Percentiles rank a stretch among this genome's conserved stretches.
phyloP scores from a whole-genome alignment of 2,113 vertebrate species.

The Elanoides forficatus region DNA sequence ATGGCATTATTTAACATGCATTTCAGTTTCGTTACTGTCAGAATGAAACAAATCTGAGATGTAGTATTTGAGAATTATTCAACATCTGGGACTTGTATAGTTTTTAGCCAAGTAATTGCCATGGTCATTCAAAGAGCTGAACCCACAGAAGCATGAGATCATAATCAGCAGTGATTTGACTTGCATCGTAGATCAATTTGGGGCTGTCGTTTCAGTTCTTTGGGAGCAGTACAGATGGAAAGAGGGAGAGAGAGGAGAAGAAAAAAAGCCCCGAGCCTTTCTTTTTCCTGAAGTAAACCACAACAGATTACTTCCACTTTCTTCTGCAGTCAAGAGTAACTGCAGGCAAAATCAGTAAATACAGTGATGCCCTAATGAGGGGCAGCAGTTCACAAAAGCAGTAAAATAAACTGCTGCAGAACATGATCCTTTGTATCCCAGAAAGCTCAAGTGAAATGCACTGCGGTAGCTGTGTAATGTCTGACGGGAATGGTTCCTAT shows the following conservation, averaged over 20 bases:
- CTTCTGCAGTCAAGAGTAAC: conserved; percentile 6
- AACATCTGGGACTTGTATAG: neutral
- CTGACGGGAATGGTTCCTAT: neutral
- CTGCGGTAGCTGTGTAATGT: neutral
- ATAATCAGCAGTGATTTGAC: conserved; percentile 30
- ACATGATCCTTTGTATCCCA: neutral
- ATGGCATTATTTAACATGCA: neutral
- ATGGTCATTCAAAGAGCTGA: conserved; percentile 4
- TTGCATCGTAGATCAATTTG: conserved; percentile 2
- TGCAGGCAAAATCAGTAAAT: neutral
- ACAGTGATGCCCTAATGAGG: neutral
- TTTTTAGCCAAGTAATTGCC: conserved; percentile 34
- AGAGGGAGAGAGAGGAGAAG: neutral
- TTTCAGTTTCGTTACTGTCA: neutral
- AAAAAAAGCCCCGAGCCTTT: neutral
- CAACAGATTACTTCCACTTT: neutral
- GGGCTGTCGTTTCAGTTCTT: neutral
- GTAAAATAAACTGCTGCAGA: conserved; percentile 24
- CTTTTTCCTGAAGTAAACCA: neutral
- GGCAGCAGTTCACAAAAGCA: conserved; percentile 23
- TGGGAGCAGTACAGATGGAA: neutral
- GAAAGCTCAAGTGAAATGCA: neutral
- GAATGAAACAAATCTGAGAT: neutral
- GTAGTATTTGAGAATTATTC: neutral
- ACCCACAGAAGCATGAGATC: conserved; percentile 32